Base-by-base conservation (phyloP, 2,113 vertebrate genomes). In the Ptychochromis oligacanthus region DNA sequence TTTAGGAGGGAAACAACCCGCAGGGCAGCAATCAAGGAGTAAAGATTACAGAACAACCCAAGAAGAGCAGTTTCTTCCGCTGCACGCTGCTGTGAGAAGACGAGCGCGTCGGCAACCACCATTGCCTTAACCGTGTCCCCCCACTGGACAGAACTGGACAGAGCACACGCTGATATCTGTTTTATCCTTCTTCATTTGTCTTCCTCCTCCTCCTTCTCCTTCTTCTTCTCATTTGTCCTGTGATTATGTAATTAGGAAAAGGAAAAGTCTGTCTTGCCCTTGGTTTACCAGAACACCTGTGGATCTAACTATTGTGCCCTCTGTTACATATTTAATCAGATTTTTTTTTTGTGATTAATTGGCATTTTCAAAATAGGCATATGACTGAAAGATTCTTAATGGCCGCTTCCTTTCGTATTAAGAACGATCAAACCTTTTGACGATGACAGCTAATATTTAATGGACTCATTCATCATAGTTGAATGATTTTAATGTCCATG, bases 1-100 rank as follows among this genome's bases (percentile, higher is more conserved):
- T 83, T 14, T 92, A 99, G 98, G 98, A 99, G 96, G 97, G 97
- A 86, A 99, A 97, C 88, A 99, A 96, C 93, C 97, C 97, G 0
- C 98, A 98, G 92, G 97, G 97, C 84, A 98, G 96, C 95, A 97
- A 76, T 94, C 97, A 97, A 79, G 98, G 97, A 61, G 96, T 99
- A 83, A 98, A 97, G 95, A 98, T 99, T 91, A 93, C 97, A 11
- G 98, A 99, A 67, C 97, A 96, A 85, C 97, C 97, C 94, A 99
- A 97, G 96, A 98, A 97, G 95, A 97, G 94, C 97, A 97, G 96
- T 92, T 97, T 99, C 95, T 99, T 99, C 94, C 97, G 98, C 94
- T 99, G 98, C 93, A 92, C 88, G 74, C 97, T 99, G 81, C 97
- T 99, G 96, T 99, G 97, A 99, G 94, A 57, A 61, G 75, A 75